Evolutionary conservation across 2,888 invertebrate genomes (phyloP), one percentile per base, ranked within the genome.

Genomic region (Torymus texanus): DNA sequence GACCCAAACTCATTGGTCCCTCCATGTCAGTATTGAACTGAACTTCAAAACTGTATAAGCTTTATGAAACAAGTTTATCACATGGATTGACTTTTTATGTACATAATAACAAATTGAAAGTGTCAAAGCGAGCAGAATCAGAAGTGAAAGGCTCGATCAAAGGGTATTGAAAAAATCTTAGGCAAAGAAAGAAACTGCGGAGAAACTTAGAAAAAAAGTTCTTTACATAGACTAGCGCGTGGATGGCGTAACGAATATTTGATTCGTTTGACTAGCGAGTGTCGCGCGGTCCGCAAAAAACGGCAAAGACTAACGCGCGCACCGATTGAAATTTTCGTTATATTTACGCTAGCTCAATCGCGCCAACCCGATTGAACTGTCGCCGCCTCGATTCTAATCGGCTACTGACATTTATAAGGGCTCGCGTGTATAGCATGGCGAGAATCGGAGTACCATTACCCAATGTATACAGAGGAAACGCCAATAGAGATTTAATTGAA

Each of bases 181-280:
- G 13, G 5, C 50, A 16, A 3, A 21, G 56, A 53, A 65, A 58
- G 65, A 68, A 78, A 41, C 41, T 41, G 41, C 41, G 41, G 67
- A 78, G n/a, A 67, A 59, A 61, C 53, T 66, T 18, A 67, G 24
- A 67, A n/a, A 56, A 61, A 73, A 67, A 56, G 16, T 59, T 21
- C 61, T 18, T 71, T 62, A 55, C 55, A 14, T 24, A 73, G 55
- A 59, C 53, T 13, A 67, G 72, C 73, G 21, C 14, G n/a, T 18
- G 21, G 51, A 72, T 78, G 73, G 41, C 59, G 78, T 68, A 78
- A 78, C 16, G 71, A 77, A 65, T 59, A 71, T 71, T 71, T 59
- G 58, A 71, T 71, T 71, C 76, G 70, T 63, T 65, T 62, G 59
- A 72, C 70, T 58, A 65, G 53, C 70, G 24, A 18, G 29, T 29